Conservation (phyloP, 2,113 vertebrate species). For the Sylvietta virens region DNA sequence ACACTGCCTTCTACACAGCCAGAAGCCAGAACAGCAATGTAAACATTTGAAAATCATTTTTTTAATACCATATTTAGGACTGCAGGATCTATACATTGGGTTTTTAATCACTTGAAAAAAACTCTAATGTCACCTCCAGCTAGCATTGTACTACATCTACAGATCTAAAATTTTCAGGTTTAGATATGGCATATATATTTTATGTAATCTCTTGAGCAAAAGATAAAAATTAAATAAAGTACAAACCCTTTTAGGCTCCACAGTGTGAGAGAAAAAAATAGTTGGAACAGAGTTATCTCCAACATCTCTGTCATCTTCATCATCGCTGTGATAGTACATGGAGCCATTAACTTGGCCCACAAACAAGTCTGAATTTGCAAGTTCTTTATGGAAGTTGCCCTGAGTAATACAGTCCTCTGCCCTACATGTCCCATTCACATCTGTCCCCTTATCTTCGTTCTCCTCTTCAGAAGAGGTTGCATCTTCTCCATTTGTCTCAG, state of each 20-base stretch:
- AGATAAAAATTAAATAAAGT: not conserved
- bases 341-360: constrained; percentile 57
- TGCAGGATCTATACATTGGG: not conserved
- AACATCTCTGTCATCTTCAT: constrained; percentile 40
- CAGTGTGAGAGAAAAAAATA: constrained; percentile 93
- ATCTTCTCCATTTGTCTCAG: constrained; percentile 78
- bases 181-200: not conserved
- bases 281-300: constrained; percentile 78
- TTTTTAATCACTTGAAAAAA: not conserved
- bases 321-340: constrained; percentile 55
- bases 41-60: not conserved
- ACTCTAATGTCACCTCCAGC: not conserved
- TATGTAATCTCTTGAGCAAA: not conserved
- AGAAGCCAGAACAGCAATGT: not conserved
- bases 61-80: not conserved
- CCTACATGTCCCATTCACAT: not conserved
- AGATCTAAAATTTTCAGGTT: not conserved
- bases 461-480: constrained; percentile 84
- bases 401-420: constrained; percentile 36
- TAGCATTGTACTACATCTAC: not conserved
- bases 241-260: constrained; percentile 92
- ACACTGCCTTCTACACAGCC: not conserved
- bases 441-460: constrained; percentile 68
- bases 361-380: constrained; percentile 21
- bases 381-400: not conserved